Evolutionary conservation across 2,888 invertebrate genomes (phyloP).

Genomic region (Phanerotoma sp.): DNA sequence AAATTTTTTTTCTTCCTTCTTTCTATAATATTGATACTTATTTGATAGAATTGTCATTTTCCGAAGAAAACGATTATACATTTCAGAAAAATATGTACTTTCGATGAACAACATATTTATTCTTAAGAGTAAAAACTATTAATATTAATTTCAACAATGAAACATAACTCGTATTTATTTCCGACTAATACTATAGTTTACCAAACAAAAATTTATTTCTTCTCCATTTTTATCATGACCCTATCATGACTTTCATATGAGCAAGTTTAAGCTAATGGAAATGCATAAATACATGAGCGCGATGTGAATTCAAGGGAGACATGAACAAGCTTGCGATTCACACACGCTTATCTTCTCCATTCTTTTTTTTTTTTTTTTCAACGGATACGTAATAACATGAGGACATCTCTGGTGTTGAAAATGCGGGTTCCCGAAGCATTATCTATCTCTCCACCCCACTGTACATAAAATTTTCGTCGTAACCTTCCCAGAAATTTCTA

Average conservation of each 20-base stretch:
- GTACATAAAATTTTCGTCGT: constrained; percentile 35
- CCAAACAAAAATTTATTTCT: constrained; percentile 10
- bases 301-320: constrained; percentile 36
- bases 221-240: constrained; percentile 20
- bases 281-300: constrained; percentile 56
- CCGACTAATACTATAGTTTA: neutral
- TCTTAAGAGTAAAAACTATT: too few relatives aligned
- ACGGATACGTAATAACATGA: constrained; percentile 49
- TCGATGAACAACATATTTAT: too few relatives aligned
- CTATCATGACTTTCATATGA: constrained; percentile 18
- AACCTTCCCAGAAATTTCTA: neutral
- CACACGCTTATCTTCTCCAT: constrained; percentile 37
- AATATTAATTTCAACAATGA: too few relatives aligned
- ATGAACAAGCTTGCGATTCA: constrained; percentile 43
- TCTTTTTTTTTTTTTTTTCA: constrained; percentile 29
- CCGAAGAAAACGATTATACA: too few relatives aligned
- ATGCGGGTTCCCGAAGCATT: constrained; percentile 44
- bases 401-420: constrained; percentile 42
- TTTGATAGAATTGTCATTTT: too few relatives aligned
- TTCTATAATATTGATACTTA: too few relatives aligned
- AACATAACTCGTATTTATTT: too few relatives aligned
- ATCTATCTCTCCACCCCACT: constrained; percentile 30
- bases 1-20: too few relatives aligned
- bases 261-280: constrained; percentile 33
- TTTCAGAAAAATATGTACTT: too few relatives aligned